Evolutionary conservation across 1,140 invertebrate species (phyloP).

Genomic region (Camponotus vicinus): DNA sequence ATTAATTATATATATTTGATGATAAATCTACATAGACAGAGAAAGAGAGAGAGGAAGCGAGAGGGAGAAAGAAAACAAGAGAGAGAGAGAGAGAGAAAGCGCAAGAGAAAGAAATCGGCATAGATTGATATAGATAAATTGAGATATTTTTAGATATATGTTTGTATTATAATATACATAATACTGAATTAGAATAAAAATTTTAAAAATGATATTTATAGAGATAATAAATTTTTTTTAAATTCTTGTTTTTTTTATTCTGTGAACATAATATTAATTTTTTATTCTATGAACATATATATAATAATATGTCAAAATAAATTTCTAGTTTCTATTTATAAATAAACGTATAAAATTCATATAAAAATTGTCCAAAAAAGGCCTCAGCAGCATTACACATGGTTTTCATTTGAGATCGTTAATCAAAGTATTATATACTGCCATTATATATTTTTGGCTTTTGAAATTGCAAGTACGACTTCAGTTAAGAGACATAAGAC

Average conservation of each 20-base stretch:
- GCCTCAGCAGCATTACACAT: not conserved
- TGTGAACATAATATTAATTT: not conserved
- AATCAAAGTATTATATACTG: slow-evolving; percentile 52
- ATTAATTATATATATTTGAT: slow-evolving; percentile 37
- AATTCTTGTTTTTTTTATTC: slow-evolving; percentile 14
- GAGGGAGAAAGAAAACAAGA: too few relatives aligned
- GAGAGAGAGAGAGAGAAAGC: too few relatives aligned
- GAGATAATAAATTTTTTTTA: not conserved
- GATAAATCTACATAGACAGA: slow-evolving; percentile 9
- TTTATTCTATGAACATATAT: not conserved
- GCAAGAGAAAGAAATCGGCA: not conserved
- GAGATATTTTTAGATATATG: slow-evolving; percentile 29
- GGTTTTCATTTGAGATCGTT: not conserved
- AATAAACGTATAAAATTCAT: not conserved
- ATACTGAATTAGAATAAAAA: slow-evolving; percentile 30
- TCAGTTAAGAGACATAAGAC: not conserved
- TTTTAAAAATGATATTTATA: not conserved
- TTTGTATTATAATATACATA: not conserved
- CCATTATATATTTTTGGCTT: slow-evolving; percentile 29
- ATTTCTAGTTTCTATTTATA: not conserved
- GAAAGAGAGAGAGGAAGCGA: too few relatives aligned
- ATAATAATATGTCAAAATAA: not conserved
- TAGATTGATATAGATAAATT: slow-evolving; percentile 2
- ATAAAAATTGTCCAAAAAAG: too few relatives aligned
- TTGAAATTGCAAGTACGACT: slow-evolving; percentile 15